Conservation (phyloP, 2,888 invertebrate genomes). For the Hecatera dysodea region DNA sequence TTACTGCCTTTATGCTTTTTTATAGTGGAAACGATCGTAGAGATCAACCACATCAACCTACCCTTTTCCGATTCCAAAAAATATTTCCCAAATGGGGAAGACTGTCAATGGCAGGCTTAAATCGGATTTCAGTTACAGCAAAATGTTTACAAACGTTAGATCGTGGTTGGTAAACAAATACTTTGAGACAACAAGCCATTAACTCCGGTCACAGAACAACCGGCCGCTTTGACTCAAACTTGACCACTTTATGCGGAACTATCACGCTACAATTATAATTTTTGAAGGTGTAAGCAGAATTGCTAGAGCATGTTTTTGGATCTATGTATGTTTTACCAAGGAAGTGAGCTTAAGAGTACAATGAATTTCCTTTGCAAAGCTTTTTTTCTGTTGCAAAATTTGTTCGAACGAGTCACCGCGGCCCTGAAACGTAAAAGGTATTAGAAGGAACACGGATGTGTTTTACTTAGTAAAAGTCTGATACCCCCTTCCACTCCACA, state of each 20-base stretch:
- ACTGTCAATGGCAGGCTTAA: constrained; percentile 14
- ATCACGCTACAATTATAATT: background rate
- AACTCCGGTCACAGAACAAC: constrained; percentile 18
- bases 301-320: background rate
- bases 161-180: constrained; percentile 48
- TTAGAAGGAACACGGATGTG: no score
- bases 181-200: constrained; percentile 34
- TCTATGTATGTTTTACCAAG: no score
- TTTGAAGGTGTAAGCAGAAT: background rate
- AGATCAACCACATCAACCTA: background rate
- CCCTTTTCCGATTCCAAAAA: background rate
- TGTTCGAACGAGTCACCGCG: no score
- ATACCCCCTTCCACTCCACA: no score
- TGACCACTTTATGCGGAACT: constrained; percentile 1
- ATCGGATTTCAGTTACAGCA: constrained; percentile 27
- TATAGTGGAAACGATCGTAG: no score
- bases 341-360: no score
- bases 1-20: background rate
- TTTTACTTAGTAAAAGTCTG: no score
- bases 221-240: constrained; percentile 15
- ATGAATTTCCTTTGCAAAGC: no score
- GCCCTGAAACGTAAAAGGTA: no score
- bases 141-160: constrained; percentile 46
- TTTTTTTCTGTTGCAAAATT: no score
- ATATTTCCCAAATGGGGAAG: constrained; percentile 8